phyloP scores from a whole-genome alignment of 1,140 invertebrate genomes.

The Penaeus indicus region DNA sequence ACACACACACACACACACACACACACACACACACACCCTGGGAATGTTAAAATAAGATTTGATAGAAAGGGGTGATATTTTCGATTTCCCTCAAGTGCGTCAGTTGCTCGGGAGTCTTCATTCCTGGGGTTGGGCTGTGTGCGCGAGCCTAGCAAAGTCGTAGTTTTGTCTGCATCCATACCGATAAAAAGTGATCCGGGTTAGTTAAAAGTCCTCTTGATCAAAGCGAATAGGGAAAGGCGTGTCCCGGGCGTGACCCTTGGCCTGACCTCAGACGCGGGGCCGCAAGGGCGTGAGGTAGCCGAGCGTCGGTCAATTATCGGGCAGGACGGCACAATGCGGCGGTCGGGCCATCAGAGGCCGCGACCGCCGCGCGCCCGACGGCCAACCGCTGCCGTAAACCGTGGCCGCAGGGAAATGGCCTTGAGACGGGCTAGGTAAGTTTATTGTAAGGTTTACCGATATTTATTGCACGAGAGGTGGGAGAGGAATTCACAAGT shows the following conservation, averaged over 20 bases:
- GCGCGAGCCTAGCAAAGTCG: too few relatives aligned
- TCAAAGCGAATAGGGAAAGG: slow-evolving; percentile 26
- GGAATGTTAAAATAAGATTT: too few relatives aligned
- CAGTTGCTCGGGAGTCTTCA: too few relatives aligned
- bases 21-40: too few relatives aligned
- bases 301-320: slow-evolving; percentile 17
- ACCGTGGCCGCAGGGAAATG: background rate
- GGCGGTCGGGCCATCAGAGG: slow-evolving; percentile 10
- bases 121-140: too few relatives aligned
- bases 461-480: slow-evolving; percentile 57
- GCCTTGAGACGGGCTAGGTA: slow-evolving; percentile 10
- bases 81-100: too few relatives aligned
- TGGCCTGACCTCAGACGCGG: too few relatives aligned
- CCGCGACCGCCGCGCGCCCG: slow-evolving; percentile 5
- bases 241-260: too few relatives aligned
- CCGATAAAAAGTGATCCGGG: too few relatives aligned
- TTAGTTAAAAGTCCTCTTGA: background rate
- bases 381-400: slow-evolving; percentile 33
- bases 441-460: slow-evolving; percentile 63
- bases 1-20: too few relatives aligned
- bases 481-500: slow-evolving; percentile 45
- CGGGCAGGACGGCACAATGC: slow-evolving; percentile 26
- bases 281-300: background rate
- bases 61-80: too few relatives aligned
- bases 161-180: too few relatives aligned